phyloP scores from a whole-genome alignment of 2,113 vertebrate species.

The Telmatochromis brichardi region DNA sequence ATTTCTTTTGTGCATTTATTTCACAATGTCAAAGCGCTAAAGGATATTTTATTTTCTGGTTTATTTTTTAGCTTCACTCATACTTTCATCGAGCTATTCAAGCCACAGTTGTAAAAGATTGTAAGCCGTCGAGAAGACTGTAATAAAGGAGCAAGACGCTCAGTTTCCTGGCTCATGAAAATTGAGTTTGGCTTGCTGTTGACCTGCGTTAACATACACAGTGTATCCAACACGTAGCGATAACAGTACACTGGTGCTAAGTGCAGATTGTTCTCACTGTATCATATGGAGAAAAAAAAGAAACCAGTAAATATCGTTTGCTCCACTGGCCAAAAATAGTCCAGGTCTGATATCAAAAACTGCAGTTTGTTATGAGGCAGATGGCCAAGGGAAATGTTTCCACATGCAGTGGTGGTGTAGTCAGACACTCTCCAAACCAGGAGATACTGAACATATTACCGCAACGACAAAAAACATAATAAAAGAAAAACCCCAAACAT shows the following conservation, averaged over 20 bases:
- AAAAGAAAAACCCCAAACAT: not conserved
- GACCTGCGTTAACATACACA: too few relatives aligned
- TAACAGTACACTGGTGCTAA: not conserved
- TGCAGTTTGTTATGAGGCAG: not conserved
- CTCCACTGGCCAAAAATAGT: not conserved
- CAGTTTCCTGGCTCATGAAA: too few relatives aligned
- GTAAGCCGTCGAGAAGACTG: too few relatives aligned
- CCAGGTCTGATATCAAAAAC: not conserved
- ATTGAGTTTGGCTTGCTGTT: too few relatives aligned
- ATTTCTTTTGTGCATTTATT: too few relatives aligned
- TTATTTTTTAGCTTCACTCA: too few relatives aligned
- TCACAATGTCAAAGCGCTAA: too few relatives aligned
- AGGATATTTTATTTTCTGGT: too few relatives aligned
- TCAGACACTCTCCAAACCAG: not conserved
- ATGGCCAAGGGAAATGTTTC: rapidly evolving
- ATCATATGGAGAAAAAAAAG: not conserved
- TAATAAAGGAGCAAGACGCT: too few relatives aligned
- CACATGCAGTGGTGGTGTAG: not conserved
- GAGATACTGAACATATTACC: not conserved
- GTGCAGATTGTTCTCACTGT: not conserved
- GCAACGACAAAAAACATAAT: not conserved
- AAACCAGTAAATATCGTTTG: rapidly evolving
- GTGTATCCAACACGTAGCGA: too few relatives aligned
- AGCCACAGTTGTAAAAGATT: too few relatives aligned
- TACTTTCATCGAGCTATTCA: too few relatives aligned